Base-by-base conservation (phyloP, 2,888 invertebrate genomes). In the Eupeodes latifasciatus region DNA sequence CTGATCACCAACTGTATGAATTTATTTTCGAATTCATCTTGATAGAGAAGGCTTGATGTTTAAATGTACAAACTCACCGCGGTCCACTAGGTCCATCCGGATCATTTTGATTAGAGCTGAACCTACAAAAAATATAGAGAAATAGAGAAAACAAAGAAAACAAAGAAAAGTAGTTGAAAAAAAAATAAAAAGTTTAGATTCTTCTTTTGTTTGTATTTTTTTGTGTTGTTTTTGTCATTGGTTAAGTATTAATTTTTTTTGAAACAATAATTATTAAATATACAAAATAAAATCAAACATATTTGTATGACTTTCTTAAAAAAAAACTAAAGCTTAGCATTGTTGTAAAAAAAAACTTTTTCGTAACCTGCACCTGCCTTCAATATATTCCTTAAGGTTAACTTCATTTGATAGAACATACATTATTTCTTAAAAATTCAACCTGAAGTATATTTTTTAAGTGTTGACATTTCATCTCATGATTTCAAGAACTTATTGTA, bases 31-130 rank as follows among this genome's bases (percentile, higher is more conserved):
- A 55, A 19, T 75, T 72, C 71, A 69, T 79, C 62, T 27, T 59
- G 72, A 72, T 47, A 61, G 51, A 76, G 36, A 72, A 47, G 19
- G 14, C 34, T 75, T 79, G 71, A 49, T 83, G 62, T 71, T 82
- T 75, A 71, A 82, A 75, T 64, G 71, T 64, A n/a, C 34, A 72
- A 91, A 93, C 93, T 93, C 92, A 93, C 93, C 93, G 93, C 91
- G 91, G 90, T 92, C 92, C 92, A 89, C 90, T 91, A 49, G 91
- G 90, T 90, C 91, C 91, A 88, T 92, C 92, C 89, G 90, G 92
- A 90, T 92, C 92, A 89, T 91, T 93, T 91, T 93, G 92, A 92
- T 93, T 93, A 90, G 93, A 93, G 93, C 93, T 93, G 93, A 93
- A 93, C 92, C 93, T 93, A 92, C 89, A 92, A 92, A 90, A 91